A percentile compares a stretch with the other conserved stretches of the same genome.
These are phyloP conservation scores for Meteorus cinctellus DNA, from an alignment of 2,888 invertebrate genomes.

Conservation along the genomic window DNA sequence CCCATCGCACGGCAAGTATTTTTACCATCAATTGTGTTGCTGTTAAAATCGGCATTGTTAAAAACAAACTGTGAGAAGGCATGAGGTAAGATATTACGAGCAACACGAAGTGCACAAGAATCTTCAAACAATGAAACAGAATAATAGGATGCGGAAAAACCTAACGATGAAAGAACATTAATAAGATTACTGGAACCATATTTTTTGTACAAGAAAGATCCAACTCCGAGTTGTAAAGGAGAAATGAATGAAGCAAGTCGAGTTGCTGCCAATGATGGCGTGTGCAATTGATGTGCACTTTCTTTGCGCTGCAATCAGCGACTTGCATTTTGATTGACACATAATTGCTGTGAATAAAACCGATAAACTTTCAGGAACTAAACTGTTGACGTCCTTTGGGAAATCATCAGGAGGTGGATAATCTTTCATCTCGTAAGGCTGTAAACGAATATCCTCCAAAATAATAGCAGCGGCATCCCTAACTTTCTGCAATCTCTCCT, in stretches of 20 bases:
- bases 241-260: constrained; percentile 63
- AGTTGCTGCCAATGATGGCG: constrained; percentile 53
- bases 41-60: constrained; percentile 32
- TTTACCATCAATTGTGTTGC: constrained; percentile 25
- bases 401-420: constrained; percentile 39
- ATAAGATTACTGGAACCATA: constrained; percentile 53
- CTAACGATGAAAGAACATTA: constrained; percentile 55
- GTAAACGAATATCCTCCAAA: constrained; percentile 40
- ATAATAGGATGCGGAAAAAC: constrained; percentile 57
- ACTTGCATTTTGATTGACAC: constrained; percentile 34
- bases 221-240: constrained; percentile 48
- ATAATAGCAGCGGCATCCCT: constrained; percentile 41
- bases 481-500: constrained; percentile 35
- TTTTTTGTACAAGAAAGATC: constrained; percentile 45
- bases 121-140: constrained; percentile 57
- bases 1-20: constrained; percentile 34
- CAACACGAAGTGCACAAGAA: constrained; percentile 43
- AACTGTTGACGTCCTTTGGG: constrained; percentile 27
- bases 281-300: constrained; percentile 45
- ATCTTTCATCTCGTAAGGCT: constrained; percentile 13
- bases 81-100: constrained; percentile 28
- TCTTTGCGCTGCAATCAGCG: constrained; percentile 32
- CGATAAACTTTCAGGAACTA: constrained; percentile 55
- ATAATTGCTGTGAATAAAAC: constrained; percentile 49
- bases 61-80: constrained; percentile 35